Evolutionary conservation across 2,888 invertebrate genomes (phyloP).

Genomic region (Capitulum mitella): DNA sequence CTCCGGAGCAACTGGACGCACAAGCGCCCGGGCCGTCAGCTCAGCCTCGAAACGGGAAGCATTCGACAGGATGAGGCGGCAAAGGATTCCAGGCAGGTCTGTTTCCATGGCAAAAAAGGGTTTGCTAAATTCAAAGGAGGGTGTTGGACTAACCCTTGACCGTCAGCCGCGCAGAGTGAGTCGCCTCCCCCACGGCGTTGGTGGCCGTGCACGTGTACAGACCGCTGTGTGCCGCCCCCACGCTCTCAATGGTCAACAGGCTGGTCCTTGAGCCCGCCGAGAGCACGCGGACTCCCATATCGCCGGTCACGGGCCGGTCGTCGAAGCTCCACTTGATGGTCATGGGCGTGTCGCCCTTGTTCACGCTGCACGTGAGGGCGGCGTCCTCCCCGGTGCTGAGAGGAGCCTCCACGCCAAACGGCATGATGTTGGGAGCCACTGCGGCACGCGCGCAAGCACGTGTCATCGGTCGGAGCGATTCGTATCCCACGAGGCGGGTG

Average conservation of each 20-base stretch:
- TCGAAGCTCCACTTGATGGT: slow-evolving; percentile 43
- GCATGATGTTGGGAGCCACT: slow-evolving; percentile 57
- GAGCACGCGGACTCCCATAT: slow-evolving; percentile 36
- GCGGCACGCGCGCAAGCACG: too few relatives aligned
- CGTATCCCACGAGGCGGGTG: too few relatives aligned
- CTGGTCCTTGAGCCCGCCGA: slow-evolving; percentile 35
- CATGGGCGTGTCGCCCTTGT: slow-evolving; percentile 43
- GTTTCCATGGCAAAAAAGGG: too few relatives aligned
- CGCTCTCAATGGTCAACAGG: slow-evolving; percentile 34
- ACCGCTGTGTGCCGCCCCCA: slow-evolving; percentile 46
- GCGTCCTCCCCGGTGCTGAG: slow-evolving; percentile 64
- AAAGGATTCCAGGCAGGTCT: too few relatives aligned
- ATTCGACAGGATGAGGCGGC: too few relatives aligned
- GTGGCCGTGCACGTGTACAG: slow-evolving; percentile 51
- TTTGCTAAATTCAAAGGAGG: too few relatives aligned
- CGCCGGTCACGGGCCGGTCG: slow-evolving; percentile 36
- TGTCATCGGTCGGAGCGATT: too few relatives aligned
- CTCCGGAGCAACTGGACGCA: slow-evolving; percentile 54
- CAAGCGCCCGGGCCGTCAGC: too few relatives aligned
- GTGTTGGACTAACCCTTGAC: slow-evolving; percentile 48
- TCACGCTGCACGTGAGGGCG: slow-evolving; percentile 42
- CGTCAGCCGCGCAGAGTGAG: slow-evolving; percentile 44
- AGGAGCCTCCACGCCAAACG: slow-evolving; percentile 61
- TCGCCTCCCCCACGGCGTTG: slow-evolving; percentile 45
- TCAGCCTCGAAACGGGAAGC: too few relatives aligned